Evolutionary conservation across 2,888 invertebrate species (phyloP), one percentile per base, ranked within the genome.

Genomic region (Cremastinae sp.): DNA sequence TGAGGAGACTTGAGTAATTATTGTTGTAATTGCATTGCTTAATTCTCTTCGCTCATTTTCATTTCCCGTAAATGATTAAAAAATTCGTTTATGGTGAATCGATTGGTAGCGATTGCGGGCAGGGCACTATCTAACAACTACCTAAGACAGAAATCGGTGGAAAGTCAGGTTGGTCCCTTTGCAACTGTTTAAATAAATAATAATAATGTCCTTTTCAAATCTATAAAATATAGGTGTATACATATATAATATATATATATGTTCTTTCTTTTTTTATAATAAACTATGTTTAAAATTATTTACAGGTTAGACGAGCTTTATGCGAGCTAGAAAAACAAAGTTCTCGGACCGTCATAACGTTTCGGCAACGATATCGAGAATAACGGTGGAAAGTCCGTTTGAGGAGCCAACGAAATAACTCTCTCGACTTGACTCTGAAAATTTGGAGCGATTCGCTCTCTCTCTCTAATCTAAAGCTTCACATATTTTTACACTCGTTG

Each of bases 121-220:
- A 89, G 89, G 84, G 83, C 81, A 86, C 87, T 89, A 79, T 68
- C 78, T 80, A 80, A 76, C 18, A 87, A 87, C 80, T 80, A 79
- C 82, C 86, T 89, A 88, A 87, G 86, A 86, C 84, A 88, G 85
- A 89, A 89, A 87, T 90, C 89, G 90, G 89, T 90, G 90, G 89
- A 90, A 90, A 89, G 82, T 89, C 86, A 65, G 86, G 86, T 89
- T 89, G 89, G 88, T 89, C 88, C 86, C 87, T 85, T 88, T 88
- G 83, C 83, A 83, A 84, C 79, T 85, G 84, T 70, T 86, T 84
- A 85, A 89, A 89, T 90, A 89, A 90, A 90, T 90, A 88, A 87
- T 83, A 81, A 83, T 84, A 85, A 80, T 85, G 81, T 82, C 78
- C 84, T 77, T 73, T 76, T 74, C 78, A 72, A 74, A 76, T 76